phyloP scores from a whole-genome alignment of 2,888 invertebrate genomes.

The Pantelozetes paolii region DNA sequence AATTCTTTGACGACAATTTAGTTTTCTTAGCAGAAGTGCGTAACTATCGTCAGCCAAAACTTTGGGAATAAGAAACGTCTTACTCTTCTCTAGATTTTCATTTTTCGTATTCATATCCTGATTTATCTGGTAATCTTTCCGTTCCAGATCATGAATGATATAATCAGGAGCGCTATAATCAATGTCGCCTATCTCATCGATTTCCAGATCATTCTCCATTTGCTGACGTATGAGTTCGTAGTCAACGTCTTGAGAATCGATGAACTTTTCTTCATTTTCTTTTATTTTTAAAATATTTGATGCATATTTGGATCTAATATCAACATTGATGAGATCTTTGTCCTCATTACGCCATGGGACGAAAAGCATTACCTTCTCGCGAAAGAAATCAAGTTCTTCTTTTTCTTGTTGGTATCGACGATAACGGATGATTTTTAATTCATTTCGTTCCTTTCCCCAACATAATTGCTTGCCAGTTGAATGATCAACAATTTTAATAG shows the following conservation, averaged over 20 bases:
- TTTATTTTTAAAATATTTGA: background rate
- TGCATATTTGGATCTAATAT: background rate
- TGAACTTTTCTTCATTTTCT: background rate
- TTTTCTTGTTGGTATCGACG: background rate
- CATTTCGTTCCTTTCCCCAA: too few relatives aligned
- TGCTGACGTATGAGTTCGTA: too few relatives aligned
- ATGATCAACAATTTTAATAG: too few relatives aligned
- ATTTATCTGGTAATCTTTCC: background rate
- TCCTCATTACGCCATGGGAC: conserved; percentile 47
- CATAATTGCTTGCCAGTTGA: too few relatives aligned
- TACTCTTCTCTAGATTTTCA: background rate
- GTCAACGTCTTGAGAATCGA: too few relatives aligned
- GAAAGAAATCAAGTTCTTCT: conserved; percentile 45
- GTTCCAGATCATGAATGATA: background rate
- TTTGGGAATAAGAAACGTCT: background rate
- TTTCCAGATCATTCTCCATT: too few relatives aligned
- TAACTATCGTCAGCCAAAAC: background rate
- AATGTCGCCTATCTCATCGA: too few relatives aligned
- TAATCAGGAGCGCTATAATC: background rate
- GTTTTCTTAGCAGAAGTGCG: background rate
- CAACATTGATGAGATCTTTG: background rate
- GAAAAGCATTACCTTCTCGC: conserved; percentile 50
- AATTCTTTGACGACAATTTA: background rate
- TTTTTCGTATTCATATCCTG: background rate
- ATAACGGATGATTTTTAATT: conserved; percentile 2